Conservation (phyloP, 2,113 vertebrate genomes). For the Megaptera novaeangliae region DNA sequence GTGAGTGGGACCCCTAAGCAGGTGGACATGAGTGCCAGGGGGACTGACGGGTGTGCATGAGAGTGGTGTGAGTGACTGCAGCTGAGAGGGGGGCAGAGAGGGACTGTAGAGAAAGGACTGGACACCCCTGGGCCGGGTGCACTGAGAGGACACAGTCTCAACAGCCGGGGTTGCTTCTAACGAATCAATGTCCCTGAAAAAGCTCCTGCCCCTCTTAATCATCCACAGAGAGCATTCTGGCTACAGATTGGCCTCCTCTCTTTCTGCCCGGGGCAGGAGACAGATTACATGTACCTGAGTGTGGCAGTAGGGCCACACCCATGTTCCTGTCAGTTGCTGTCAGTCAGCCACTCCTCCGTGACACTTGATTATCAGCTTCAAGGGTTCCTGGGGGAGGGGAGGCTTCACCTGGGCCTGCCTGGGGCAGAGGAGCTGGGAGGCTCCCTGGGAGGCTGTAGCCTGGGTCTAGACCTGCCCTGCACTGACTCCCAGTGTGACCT, state of each 20-base stretch:
- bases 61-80: not conserved
- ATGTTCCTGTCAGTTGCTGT: not conserved
- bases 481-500: not conserved
- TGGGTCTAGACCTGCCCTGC: not conserved
- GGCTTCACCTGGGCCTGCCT: not conserved
- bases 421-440: not conserved
- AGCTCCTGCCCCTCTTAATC: not conserved
- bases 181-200: not conserved
- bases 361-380: not conserved
- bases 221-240: not conserved
- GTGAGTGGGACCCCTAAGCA: not conserved
- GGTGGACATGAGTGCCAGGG: not conserved
- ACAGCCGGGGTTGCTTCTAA: not conserved
- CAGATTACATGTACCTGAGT: not conserved
- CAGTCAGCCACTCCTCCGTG: not conserved
- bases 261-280: not conserved
- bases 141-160: not conserved
- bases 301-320: not conserved
- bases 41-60: not conserved
- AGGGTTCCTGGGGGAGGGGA: not conserved
- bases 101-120: not conserved
- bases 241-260: not conserved
- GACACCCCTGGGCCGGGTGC: not conserved
- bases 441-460: not conserved
- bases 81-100: not conserved